Percentiles rank a stretch among this genome's conserved stretches.
These are phyloP conservation scores for Propsilocerus akamusi DNA, from an alignment of 1,140 invertebrate genomes.

Conservation along the genomic window DNA sequence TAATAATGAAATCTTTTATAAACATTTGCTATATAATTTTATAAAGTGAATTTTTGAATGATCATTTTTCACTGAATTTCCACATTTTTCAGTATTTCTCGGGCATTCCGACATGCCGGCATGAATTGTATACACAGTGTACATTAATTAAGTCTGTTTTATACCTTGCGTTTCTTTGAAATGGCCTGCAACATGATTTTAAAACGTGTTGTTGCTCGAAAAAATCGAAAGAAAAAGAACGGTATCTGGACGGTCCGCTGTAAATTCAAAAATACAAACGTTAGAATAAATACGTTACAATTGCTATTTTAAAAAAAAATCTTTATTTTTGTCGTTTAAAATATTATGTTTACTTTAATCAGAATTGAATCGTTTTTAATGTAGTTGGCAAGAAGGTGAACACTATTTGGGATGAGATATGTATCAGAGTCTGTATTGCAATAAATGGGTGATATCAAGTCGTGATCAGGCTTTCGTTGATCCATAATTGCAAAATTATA, in stretches of 20 bases:
- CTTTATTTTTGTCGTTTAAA: too few relatives aligned
- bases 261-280: background rate
- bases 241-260: background rate
- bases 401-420: background rate
- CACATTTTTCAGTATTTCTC: too few relatives aligned
- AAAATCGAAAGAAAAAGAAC: background rate
- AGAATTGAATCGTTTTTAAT: background rate
- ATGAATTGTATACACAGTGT: too few relatives aligned
- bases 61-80: too few relatives aligned
- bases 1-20: too few relatives aligned
- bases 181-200: too few relatives aligned
- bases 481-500: background rate
- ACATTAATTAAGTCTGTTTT: too few relatives aligned
- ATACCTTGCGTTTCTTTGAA: too few relatives aligned
- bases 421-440: background rate
- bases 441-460: background rate
- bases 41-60: too few relatives aligned
- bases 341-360: background rate
- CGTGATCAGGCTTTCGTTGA: background rate
- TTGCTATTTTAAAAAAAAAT: background rate
- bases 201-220: background rate
- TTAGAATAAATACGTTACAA: background rate
- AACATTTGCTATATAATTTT: too few relatives aligned
- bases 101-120: too few relatives aligned
- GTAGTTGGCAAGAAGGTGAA: background rate